Base-by-base conservation (phyloP, 2,888 invertebrate genomes). In the Meteorus cinctellus region DNA sequence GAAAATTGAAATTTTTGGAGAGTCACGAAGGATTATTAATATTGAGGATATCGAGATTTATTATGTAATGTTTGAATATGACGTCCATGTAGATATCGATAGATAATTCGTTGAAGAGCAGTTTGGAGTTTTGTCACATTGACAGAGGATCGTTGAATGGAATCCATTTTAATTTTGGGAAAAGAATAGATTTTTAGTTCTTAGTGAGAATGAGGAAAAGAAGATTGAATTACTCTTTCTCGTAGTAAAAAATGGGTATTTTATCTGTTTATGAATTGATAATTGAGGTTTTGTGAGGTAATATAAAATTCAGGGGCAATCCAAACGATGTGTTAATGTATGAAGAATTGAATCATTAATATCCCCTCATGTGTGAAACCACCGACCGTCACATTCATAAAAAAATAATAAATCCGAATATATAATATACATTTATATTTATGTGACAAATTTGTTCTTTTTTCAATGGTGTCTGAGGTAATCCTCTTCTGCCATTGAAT, bases 391-490 rank as follows among this genome's bases (percentile, higher is more conserved):
- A 55, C 55, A 19, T 55, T 8, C 8, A 55, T 55, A 55, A 55
- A 55, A 8, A 55, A 55, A 55, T n/a, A 55, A 48, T 48, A n/a
- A n/a, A 48, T 16, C 4, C n/a, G 5, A 48, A 5, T 48, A 48
- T 48, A 48, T 12, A 48, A 48, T 48, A 48, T 48, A 48, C n/a
- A 55, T 55, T 19, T 24, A 55, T 24, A 48, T n/a, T 16, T 16
- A 55, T 55, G 55, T 55, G 55, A 55, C 55, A 55, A 55, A 55
- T 55, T 55, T 55, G 55, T 55, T 55, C 55, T 55, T 55, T 19
- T 10, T 55, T 55, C 55, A 55, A 19, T 19, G 8, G 55, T 19
- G 55, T 55, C 5, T 6, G 1, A 24, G 55, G 3, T 55, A 55
- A 55, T 55, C 24, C 55, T 55, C 55, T 55, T 19, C 41, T 19